These are phyloP conservation scores for Scaptomyza polygonia DNA, from an alignment of 2,888 invertebrate species.

Conservation along the genomic window DNA sequence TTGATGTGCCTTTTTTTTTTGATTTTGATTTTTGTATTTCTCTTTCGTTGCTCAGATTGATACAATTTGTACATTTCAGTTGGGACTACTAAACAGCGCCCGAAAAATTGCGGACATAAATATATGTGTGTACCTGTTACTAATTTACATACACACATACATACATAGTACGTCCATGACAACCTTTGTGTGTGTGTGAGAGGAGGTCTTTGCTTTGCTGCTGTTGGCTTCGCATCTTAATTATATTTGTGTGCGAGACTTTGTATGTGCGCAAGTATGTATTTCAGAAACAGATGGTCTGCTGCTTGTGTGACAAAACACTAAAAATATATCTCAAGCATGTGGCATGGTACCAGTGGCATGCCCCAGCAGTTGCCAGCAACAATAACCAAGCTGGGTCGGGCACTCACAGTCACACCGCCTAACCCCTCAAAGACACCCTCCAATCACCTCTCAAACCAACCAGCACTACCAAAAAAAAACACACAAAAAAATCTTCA, in stretches of 20 bases:
- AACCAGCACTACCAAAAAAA: neutral
- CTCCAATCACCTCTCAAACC: neutral
- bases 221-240: slow-evolving; percentile 55
- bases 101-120: slow-evolving; percentile 31
- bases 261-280: slow-evolving; percentile 47
- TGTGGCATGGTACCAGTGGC: slow-evolving; percentile 67
- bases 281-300: slow-evolving; percentile 65
- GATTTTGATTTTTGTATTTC: neutral
- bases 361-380: slow-evolving; percentile 60
- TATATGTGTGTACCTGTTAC: slow-evolving; percentile 33
- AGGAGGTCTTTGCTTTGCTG: slow-evolving; percentile 11
- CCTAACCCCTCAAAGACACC: slow-evolving; percentile 3
- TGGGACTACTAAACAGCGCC: slow-evolving; percentile 13
- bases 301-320: slow-evolving; percentile 67
- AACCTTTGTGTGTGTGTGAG: neutral
- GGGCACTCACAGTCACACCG: slow-evolving; percentile 43
- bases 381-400: slow-evolving; percentile 52
- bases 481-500: slow-evolving; percentile 39
- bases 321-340: slow-evolving; percentile 69
- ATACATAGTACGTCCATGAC: slow-evolving; percentile 5
- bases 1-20: neutral
- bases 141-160: slow-evolving; percentile 17
- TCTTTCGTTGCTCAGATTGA: slow-evolving; percentile 31
- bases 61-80: slow-evolving; percentile 32
- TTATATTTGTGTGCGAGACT: slow-evolving; percentile 57